Evolutionary conservation across 2,888 invertebrate genomes (phyloP).

Genomic region (Phaedon cochleariae): DNA sequence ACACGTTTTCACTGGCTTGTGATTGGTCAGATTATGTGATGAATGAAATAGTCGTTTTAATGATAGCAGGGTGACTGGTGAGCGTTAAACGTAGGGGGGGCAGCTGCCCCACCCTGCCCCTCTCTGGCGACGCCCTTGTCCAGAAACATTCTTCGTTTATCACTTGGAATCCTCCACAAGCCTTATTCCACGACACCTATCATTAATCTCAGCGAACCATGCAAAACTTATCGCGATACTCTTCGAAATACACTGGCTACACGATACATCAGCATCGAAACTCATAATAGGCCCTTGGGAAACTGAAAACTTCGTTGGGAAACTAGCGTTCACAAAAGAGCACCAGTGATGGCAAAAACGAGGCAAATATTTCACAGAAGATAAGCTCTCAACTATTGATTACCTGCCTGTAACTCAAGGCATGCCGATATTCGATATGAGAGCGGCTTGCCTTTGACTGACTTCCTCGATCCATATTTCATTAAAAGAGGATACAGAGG

Average conservation of each 20-base stretch:
- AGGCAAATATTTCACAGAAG: constrained; percentile 52
- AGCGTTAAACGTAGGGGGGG: no score
- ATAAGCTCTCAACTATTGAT: constrained; percentile 56
- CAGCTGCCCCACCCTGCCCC: no score
- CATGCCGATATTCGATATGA: constrained; percentile 26
- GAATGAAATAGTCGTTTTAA: no score
- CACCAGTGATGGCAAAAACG: constrained; percentile 48
- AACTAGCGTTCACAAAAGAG: constrained; percentile 55
- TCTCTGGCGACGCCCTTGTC: no score
- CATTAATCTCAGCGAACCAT: constrained; percentile 63
- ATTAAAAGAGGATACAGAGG: neutral
- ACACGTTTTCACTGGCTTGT: no score
- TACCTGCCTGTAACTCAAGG: constrained; percentile 50
- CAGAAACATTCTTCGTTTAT: no score
- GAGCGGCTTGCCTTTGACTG: neutral
- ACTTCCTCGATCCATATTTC: neutral
- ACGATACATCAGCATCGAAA: constrained; percentile 62
- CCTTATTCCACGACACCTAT: constrained; percentile 57
- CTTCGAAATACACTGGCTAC: constrained; percentile 55
- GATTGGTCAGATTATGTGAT: no score
- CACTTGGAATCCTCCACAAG: neutral
- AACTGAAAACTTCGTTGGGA: constrained; percentile 48
- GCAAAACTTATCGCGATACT: constrained; percentile 59
- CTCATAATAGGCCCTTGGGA: constrained; percentile 60
- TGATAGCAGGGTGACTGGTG: no score